A percentile compares a stretch with the other conserved stretches of the same genome.
Conservation (phyloP, 2,113 vertebrate species). For the Macheiramphus alcinus region DNA sequence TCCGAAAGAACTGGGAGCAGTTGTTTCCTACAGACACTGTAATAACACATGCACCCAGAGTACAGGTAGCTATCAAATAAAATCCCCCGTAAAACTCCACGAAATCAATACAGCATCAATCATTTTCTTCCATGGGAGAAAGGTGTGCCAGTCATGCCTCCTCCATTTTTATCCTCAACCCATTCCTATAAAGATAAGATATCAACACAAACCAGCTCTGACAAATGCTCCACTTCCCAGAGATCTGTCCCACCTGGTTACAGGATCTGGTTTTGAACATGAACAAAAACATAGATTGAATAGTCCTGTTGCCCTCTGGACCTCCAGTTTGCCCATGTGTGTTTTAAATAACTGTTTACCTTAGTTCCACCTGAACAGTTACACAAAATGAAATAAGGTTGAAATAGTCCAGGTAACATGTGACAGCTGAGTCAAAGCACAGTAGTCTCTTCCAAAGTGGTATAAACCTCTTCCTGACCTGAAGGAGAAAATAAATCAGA, state of each 20-base stretch:
- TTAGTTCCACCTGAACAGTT: conserved; percentile 53
- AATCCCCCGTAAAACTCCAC: background rate
- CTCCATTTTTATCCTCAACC: background rate
- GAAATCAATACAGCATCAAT: background rate
- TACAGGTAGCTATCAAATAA: background rate
- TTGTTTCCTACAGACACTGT: background rate
- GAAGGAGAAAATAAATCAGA: conserved; percentile 2
- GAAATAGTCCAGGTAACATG: conserved; percentile 43
- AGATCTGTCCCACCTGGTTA: background rate
- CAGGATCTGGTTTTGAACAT: conserved; percentile 11
- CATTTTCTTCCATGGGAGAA: background rate
- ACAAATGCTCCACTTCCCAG: background rate
- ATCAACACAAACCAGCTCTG: background rate
- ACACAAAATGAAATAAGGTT: conserved; percentile 61
- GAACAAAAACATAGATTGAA: conserved; percentile 34
- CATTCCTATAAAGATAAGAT: background rate
- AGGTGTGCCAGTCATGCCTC: background rate
- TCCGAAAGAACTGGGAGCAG: background rate
- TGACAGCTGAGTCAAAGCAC: conserved; percentile 35
- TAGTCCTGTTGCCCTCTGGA: conserved; percentile 33
- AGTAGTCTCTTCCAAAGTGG: conserved; percentile 8
- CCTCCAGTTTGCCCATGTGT: background rate
- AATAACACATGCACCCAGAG: background rate
- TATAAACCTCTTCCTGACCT: conserved; percentile 11
- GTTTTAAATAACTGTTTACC: conserved; percentile 30